Percentiles rank a stretch among this genome's conserved stretches.
These are phyloP conservation scores for Sebastes steindachneri DNA, from an alignment of 2,797 vertebrate genomes.

Conservation along the genomic window DNA sequence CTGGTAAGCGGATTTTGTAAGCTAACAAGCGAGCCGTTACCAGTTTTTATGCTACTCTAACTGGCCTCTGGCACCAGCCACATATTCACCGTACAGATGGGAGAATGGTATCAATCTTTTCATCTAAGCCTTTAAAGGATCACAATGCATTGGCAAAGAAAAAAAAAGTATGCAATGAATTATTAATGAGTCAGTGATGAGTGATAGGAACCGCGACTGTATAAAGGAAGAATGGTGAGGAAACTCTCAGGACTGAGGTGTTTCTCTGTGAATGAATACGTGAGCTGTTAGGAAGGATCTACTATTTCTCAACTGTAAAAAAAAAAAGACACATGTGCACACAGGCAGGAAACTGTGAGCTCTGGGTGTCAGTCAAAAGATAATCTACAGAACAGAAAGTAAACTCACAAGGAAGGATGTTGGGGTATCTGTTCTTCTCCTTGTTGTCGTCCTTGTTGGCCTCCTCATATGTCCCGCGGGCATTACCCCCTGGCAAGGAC, in stretches of 20 bases:
- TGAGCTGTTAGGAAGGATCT: not conserved
- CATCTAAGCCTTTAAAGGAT: not conserved
- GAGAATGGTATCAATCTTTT: not conserved
- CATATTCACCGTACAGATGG: accelerated
- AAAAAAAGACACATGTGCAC: not conserved
- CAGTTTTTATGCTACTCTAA: not conserved
- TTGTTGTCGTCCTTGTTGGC: constrained; percentile 96
- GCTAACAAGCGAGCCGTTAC: not conserved
- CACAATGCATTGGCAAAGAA: not conserved
- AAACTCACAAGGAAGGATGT: constrained; percentile 96
- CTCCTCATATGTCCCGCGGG: constrained; percentile 91
- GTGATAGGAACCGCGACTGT: not conserved
- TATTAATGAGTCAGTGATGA: not conserved
- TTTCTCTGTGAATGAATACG: constrained; percentile 18
- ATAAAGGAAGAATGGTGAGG: not conserved
- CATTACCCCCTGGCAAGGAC: constrained; percentile 89
- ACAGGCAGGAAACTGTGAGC: constrained; percentile 53
- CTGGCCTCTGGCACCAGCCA: not conserved
- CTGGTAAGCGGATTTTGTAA: not conserved
- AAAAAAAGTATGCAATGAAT: not conserved
- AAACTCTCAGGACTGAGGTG: not conserved
- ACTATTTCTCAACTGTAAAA: not conserved
- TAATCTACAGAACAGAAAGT: constrained; percentile 35
- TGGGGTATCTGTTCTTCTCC: constrained; percentile 98
- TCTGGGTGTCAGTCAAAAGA: constrained; percentile 20